These are phyloP conservation scores for Whitmania pigra DNA, from an alignment of 1,140 invertebrate genomes.

Conservation along the genomic window DNA sequence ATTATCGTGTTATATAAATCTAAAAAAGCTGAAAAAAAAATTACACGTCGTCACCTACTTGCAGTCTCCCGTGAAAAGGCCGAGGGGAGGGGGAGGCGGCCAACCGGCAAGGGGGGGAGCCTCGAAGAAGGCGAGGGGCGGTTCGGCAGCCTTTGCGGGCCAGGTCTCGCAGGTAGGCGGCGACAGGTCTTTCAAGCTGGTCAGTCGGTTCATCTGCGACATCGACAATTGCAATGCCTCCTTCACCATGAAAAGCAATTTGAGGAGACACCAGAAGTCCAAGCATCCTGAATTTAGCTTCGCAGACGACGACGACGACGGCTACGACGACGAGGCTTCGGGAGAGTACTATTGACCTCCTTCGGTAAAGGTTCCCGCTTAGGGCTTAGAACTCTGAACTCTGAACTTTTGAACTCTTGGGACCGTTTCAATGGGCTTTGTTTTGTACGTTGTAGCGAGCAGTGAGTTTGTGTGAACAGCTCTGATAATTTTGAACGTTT, in stretches of 20 bases:
- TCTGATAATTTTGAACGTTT: no score
- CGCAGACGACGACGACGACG: not conserved
- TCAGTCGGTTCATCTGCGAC: slow-evolving; percentile 13
- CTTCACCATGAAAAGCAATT: slow-evolving; percentile 8
- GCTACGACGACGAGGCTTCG: not conserved
- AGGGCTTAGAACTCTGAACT: no score
- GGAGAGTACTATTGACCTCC: not conserved
- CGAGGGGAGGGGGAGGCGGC: not conserved
- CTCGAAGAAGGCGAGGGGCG: not conserved
- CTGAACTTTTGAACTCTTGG: no score
- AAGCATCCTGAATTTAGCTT: not conserved
- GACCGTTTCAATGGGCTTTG: no score
- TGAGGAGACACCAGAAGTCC: slow-evolving; percentile 11
- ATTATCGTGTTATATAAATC: no score
- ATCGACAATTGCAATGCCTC: slow-evolving; percentile 14
- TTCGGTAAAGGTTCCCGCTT: not conserved
- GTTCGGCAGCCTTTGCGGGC: not conserved
- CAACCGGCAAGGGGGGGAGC: not conserved
- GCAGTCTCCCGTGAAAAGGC: not conserved
- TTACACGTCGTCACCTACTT: no score
- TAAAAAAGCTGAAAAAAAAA: no score
- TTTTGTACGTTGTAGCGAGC: no score
- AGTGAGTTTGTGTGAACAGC: no score
- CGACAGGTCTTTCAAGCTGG: slow-evolving; percentile 11
- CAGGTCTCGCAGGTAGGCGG: not conserved